Evolutionary conservation across 2,888 invertebrate species (phyloP), one percentile per base, ranked within the genome.

Genomic region (Pocota personata): DNA sequence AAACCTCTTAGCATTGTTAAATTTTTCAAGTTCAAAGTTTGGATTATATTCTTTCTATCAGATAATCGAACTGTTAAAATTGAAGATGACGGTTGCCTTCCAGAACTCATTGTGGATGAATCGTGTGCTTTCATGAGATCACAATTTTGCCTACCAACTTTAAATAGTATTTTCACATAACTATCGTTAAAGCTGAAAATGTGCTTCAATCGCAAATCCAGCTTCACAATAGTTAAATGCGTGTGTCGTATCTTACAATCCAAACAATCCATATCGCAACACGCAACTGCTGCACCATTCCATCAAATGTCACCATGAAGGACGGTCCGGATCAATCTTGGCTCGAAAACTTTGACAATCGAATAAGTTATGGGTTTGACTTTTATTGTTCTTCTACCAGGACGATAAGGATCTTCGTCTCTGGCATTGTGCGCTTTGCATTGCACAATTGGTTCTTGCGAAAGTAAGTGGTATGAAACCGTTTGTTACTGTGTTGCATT

Each of bases 331-430:
- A 88, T 87, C 87, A 88, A 88, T 88, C 87, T 88, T 64, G 82
- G 87, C 80, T 87, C 67, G 77, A 82, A 82, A 76, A 78, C 87
- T 82, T 87, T 87, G 87, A 87, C 87, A 87, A 87, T 77, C 87
- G 87, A 87, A 88, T 88, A 88, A 88, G 88, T 88, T 88, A 88
- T 88, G 88, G 88, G 87, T 88, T 88, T 88, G 88, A 88, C 88
- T 88, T 88, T 88, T 88, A 88, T 88, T 88, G 88, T 88, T 87
- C 86, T 67, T 80, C 86, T 71, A 76, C 76, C 71, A 80, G 86
- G 86, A 86, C 76, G 86, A 86, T 86, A 77, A 86, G 86, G 76
- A 86, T 86, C 86, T 52, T n/a, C 14, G 37, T 16, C 35, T 19
- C 72, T 37, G 60, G 35, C 48, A 52, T 64, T 50, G 48, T 72